Evolutionary conservation across 37 sponge, comb jelly and placozoan genomes (phyloP).

Genomic region (Ephydatia muelleri): DNA sequence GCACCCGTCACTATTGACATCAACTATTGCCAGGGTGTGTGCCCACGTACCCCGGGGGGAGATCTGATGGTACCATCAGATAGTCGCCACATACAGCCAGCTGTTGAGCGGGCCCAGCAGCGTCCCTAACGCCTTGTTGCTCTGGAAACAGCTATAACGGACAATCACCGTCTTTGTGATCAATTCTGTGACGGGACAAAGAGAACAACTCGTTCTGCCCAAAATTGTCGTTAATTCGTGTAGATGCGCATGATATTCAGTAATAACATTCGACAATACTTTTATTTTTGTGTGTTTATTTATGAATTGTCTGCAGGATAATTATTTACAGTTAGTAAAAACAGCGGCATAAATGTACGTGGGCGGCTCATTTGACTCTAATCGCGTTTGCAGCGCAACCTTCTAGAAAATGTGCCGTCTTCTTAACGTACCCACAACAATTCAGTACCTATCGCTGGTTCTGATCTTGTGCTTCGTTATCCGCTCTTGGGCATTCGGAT

Average conservation of each 20-base stretch:
- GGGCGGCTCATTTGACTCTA: background rate
- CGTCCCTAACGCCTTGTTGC: conserved; percentile 62
- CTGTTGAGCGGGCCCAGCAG: conserved; percentile 10
- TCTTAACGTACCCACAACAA: background rate
- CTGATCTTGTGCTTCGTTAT: background rate
- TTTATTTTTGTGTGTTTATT: background rate
- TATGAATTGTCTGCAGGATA: background rate
- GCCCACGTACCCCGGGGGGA: conserved; percentile 16
- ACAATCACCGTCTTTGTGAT: background rate
- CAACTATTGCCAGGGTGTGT: conserved; percentile 65
- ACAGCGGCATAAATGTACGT: background rate
- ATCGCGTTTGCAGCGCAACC: background rate
- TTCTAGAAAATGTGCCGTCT: background rate
- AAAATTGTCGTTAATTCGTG: background rate
- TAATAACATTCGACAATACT: background rate
- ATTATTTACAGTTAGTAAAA: background rate
- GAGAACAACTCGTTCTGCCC: background rate
- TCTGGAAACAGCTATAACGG: conserved; percentile 19
- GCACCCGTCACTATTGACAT: conserved; percentile 19
- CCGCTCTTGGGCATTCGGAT: background rate
- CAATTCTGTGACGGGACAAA: background rate
- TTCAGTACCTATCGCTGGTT: background rate
- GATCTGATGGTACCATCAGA: conserved; percentile 18
- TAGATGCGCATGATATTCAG: background rate
- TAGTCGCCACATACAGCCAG: conserved; percentile 22